A percentile compares a stretch with the other conserved stretches of the same genome.
phyloP scores from a whole-genome alignment of 2,113 vertebrate species.

The Anolis carolinensis region DNA sequence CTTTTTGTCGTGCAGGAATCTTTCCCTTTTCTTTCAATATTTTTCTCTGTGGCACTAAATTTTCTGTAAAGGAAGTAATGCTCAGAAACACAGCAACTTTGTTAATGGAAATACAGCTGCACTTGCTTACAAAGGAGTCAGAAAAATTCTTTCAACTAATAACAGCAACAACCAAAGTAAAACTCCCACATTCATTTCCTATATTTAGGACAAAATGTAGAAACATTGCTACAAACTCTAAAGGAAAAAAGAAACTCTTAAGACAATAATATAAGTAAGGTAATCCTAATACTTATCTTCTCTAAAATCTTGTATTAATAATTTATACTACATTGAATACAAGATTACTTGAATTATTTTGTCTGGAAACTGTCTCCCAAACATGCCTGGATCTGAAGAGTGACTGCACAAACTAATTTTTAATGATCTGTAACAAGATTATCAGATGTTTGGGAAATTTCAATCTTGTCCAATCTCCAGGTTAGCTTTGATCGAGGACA shows the following conservation, averaged over 20 bases:
- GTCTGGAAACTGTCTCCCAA: not conserved
- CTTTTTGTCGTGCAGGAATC: too few species aligned
- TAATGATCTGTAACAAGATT: not conserved
- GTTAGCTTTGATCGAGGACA: not conserved
- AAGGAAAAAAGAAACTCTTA: not conserved
- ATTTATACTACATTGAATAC: not conserved
- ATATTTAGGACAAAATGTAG: not conserved
- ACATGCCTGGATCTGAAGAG: not conserved
- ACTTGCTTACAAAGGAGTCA: not conserved
- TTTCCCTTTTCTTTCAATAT: not conserved
- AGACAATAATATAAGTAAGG: not conserved
- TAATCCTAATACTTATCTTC: not conserved
- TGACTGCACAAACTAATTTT: not conserved
- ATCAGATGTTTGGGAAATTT: not conserved
- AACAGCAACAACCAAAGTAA: not conserved
- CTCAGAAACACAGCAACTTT: not conserved
- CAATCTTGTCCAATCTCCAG: not conserved
- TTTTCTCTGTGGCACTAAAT: not conserved
- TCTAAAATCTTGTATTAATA: not conserved
- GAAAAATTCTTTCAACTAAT: too few species aligned
- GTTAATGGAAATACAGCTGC: not conserved
- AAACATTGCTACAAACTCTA: not conserved
- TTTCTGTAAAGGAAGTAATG: not conserved
- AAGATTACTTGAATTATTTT: not conserved
- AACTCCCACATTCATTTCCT: not conserved